phyloP scores from a whole-genome alignment of 2,113 vertebrate species.

The Osmerus eperlanus region DNA sequence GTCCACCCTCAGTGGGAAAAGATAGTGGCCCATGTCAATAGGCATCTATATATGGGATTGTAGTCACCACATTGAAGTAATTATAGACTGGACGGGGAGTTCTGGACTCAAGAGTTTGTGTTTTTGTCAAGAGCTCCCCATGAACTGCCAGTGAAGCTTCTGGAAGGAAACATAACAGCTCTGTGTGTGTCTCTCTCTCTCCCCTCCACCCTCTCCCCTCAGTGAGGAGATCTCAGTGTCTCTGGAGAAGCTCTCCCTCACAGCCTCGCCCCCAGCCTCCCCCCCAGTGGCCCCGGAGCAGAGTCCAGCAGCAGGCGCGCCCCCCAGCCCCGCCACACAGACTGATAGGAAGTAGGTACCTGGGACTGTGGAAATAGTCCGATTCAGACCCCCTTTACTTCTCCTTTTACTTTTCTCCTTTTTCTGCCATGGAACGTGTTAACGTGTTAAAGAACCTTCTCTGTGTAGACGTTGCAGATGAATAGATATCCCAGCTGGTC shows the following conservation, averaged over 20 bases:
- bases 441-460: neutral
- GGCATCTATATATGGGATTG: slow-evolving; percentile 53
- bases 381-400: too few relatives aligned
- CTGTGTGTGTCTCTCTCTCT: neutral
- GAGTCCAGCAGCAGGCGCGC: slow-evolving; percentile 6
- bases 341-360: slow-evolving; percentile 63
- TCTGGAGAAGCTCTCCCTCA: slow-evolving; percentile 64
- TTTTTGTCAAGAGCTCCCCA: slow-evolving; percentile 22
- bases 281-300: slow-evolving; percentile 36
- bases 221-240: slow-evolving; percentile 64
- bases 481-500: neutral
- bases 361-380: neutral
- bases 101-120: slow-evolving; percentile 32
- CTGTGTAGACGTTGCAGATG: neutral
- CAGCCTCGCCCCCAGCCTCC: slow-evolving; percentile 37
- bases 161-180: neutral
- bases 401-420: too few relatives aligned
- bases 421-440: neutral
- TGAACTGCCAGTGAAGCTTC: slow-evolving; percentile 1
- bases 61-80: slow-evolving; percentile 47
- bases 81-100: slow-evolving; percentile 41
- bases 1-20: neutral
- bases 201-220: slow-evolving; percentile 22
- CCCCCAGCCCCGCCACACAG: slow-evolving; percentile 55
- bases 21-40: slow-evolving; percentile 16